Conservation (phyloP, 1,140 invertebrate genomes). For the Scaptomyza graminum region DNA sequence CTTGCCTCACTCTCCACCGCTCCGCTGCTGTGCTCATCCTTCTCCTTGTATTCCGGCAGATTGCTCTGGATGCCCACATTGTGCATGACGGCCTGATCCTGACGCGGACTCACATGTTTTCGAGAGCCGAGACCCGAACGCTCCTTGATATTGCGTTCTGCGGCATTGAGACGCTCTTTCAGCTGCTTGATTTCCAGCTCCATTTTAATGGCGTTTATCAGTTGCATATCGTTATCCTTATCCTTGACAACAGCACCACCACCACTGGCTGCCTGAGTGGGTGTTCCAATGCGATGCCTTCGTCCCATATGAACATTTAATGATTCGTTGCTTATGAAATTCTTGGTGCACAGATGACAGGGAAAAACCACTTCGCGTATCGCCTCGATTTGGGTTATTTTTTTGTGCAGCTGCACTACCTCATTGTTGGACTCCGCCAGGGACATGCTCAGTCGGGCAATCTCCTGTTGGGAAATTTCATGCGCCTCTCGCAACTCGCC, state of each 20-base stretch:
- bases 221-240: slow-evolving; percentile 67
- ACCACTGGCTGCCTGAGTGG: slow-evolving; percentile 3
- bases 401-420: slow-evolving; percentile 73
- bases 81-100: slow-evolving; percentile 44
- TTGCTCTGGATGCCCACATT: slow-evolving; percentile 76
- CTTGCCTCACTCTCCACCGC: slow-evolving; percentile 33
- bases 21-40: slow-evolving; percentile 56
- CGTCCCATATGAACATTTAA: slow-evolving; percentile 74
- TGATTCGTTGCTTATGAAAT: slow-evolving; percentile 79
- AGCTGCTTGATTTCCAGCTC: slow-evolving; percentile 82
- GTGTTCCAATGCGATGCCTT: slow-evolving; percentile 58
- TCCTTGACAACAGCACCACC: slow-evolving; percentile 19
- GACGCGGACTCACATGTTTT: slow-evolving; percentile 40
- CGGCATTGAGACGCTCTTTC: slow-evolving; percentile 77
- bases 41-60: slow-evolving; percentile 69
- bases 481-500: slow-evolving; percentile 60
- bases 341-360: slow-evolving; percentile 80
- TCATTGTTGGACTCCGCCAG: slow-evolving; percentile 68
- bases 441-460: slow-evolving; percentile 56
- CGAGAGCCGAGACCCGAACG: slow-evolving; percentile 32
- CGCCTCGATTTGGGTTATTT: slow-evolving; percentile 72
- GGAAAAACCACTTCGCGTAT: slow-evolving; percentile 78
- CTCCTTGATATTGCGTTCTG: slow-evolving; percentile 75
- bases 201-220: slow-evolving; percentile 83
- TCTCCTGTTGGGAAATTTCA: slow-evolving; percentile 59